These are phyloP conservation scores for Achroia grisella DNA, from an alignment of 1,140 invertebrate genomes.

Conservation along the genomic window DNA sequence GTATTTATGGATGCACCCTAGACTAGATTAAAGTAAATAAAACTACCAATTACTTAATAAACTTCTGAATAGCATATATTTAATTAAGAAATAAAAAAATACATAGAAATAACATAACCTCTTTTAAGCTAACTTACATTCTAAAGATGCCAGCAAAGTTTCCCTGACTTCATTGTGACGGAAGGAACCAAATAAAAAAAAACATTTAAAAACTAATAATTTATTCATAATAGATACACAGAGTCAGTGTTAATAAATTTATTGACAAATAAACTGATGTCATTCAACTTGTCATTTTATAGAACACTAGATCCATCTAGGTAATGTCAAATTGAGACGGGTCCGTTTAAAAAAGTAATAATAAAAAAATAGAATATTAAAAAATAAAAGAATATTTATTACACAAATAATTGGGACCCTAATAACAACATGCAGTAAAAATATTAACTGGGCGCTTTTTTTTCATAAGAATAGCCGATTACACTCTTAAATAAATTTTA, in stretches of 20 bases:
- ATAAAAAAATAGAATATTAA: slow-evolving; percentile 25
- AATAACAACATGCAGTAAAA: slow-evolving; percentile 6
- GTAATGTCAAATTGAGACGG: slow-evolving; percentile 64
- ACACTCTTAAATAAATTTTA: no score
- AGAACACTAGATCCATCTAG: slow-evolving; percentile 64
- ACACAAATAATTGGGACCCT: slow-evolving; percentile 17
- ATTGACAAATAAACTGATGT: slow-evolving; percentile 6
- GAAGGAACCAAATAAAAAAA: slow-evolving; percentile 18
- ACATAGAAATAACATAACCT: slow-evolving; percentile 37
- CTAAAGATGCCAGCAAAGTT: slow-evolving; percentile 11
- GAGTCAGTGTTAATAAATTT: slow-evolving; percentile 26
- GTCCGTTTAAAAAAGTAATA: slow-evolving; percentile 9
- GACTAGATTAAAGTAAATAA: no score
- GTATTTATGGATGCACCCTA: no score
- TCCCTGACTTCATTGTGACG: slow-evolving; percentile 19
- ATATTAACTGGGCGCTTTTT: not conserved
- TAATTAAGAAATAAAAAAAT: slow-evolving; percentile 49
- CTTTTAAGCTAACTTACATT: slow-evolving; percentile 38
- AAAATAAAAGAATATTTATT: slow-evolving; percentile 22
- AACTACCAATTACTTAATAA: slow-evolving; percentile 41
- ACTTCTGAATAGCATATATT: slow-evolving; percentile 56
- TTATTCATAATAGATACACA: slow-evolving; percentile 14
- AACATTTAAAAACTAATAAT: slow-evolving; percentile 15
- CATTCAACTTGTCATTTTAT: slow-evolving; percentile 69
- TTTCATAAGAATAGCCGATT: not conserved